These are phyloP conservation scores for Leptatherina wallacei DNA, from an alignment of 2,797 vertebrate genomes.

Conservation along the genomic window DNA sequence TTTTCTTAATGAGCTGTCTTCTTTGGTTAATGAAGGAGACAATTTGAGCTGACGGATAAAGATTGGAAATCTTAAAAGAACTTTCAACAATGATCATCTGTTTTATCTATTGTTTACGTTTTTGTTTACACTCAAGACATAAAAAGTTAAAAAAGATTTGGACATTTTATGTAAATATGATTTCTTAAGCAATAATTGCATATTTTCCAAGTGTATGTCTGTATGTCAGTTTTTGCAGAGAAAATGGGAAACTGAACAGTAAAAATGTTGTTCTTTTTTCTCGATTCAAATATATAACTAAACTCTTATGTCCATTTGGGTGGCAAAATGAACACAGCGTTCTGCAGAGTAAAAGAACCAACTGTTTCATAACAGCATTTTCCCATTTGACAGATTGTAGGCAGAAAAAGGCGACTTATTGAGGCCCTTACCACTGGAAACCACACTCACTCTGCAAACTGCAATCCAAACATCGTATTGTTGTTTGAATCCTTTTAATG, in stretches of 20 bases:
- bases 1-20: conserved; percentile 28
- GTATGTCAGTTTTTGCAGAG: background rate
- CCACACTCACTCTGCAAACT: conserved; percentile 17
- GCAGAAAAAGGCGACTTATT: conserved; percentile 21
- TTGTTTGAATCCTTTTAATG: background rate
- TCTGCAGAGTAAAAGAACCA: conserved; percentile 4
- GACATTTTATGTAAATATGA: conserved; percentile 4
- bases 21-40: conserved; percentile 28
- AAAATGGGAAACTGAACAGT: background rate
- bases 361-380: conserved; percentile 11
- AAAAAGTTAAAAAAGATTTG: background rate
- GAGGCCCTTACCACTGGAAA: conserved; percentile 24
- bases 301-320: conserved; percentile 21
- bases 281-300: conserved; percentile 41
- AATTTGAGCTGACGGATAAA: conserved; percentile 14
- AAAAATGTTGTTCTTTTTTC: conserved; percentile 2
- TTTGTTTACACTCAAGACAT: background rate
- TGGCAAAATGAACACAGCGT: conserved; percentile 6
- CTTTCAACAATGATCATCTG: background rate
- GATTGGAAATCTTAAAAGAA: conserved; percentile 19
- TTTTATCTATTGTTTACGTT: conserved; percentile 25
- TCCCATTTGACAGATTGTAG: conserved; percentile 29
- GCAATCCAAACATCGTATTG: background rate
- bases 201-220: background rate
- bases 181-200: background rate